Evolutionary conservation across 2,888 invertebrate species (phyloP).

Genomic region (Antitype chi): DNA sequence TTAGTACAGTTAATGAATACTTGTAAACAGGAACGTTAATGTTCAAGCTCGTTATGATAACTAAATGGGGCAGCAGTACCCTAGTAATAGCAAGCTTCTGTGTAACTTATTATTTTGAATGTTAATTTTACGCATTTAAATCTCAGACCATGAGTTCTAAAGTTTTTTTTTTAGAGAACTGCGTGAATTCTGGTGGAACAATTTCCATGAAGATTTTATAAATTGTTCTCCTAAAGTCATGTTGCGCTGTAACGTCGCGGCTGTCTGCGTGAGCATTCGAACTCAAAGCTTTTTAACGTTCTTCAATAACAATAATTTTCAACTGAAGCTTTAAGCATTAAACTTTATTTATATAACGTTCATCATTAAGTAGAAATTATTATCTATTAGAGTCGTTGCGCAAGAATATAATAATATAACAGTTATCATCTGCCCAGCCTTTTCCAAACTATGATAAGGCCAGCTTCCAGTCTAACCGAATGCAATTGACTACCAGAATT

Average conservation of each 20-base stretch:
- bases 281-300: not conserved
- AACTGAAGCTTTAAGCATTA: not conserved
- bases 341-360: not conserved
- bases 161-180: not conserved
- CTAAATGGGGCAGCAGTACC: slow-evolving; percentile 14
- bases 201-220: too few species aligned
- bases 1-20: slow-evolving; percentile 31
- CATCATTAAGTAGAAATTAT: not conserved
- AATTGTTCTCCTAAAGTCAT: too few species aligned
- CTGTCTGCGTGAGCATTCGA: too few species aligned
- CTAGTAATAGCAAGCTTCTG: not conserved
- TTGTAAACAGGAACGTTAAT: slow-evolving; percentile 38
- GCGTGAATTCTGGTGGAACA: not conserved
- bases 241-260: too few species aligned
- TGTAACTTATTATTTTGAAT: slow-evolving; percentile 18
- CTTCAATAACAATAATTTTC: not conserved
- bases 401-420: not conserved
- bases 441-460: too few species aligned
- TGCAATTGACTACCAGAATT: too few species aligned
- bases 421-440: too few species aligned
- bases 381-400: not conserved
- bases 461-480: too few species aligned
- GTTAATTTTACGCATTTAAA: slow-evolving; percentile 1
- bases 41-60: slow-evolving; percentile 46
- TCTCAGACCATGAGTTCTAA: not conserved